Percentiles rank a stretch among this genome's conserved stretches.
Evolutionary conservation across 1,140 invertebrate species (phyloP).

Genomic region (Samia ricini): DNA sequence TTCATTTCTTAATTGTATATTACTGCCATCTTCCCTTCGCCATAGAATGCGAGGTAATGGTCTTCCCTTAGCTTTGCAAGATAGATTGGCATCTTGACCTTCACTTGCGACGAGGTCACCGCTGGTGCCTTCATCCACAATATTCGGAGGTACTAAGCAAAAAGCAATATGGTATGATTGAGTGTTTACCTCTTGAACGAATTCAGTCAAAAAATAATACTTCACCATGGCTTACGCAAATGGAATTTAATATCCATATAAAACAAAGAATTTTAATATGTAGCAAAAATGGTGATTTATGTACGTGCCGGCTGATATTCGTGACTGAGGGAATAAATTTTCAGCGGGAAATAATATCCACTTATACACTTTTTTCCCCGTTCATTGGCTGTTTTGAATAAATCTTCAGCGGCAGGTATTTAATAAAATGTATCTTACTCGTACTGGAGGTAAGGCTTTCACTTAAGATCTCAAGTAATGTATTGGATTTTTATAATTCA

Average conservation of each 20-base stretch:
- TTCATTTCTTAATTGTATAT: slow-evolving; percentile 65
- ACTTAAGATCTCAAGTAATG: neutral
- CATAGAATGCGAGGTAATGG: slow-evolving; percentile 83
- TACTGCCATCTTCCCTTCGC: slow-evolving; percentile 81
- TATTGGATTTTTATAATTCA: neutral
- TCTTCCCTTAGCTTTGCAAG: slow-evolving; percentile 85
- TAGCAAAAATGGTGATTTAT: slow-evolving; percentile 24
- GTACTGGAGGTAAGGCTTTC: neutral
- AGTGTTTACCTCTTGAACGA: neutral
- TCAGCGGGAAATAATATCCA: slow-evolving; percentile 15
- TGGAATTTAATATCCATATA: slow-evolving; percentile 4
- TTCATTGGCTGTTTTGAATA: slow-evolving; percentile 12
- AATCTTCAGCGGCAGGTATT: slow-evolving; percentile 3
- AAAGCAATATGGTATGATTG: neutral
- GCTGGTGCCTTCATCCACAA: slow-evolving; percentile 85
- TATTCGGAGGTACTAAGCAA: slow-evolving; percentile 84
- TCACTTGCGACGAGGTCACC: slow-evolving; percentile 85
- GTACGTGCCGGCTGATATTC: slow-evolving; percentile 18
- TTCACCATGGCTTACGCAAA: neutral
- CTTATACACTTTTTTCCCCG: slow-evolving; percentile 8
- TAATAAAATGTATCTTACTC: slow-evolving; percentile 5
- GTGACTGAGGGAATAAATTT: slow-evolving; percentile 22
- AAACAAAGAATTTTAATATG: slow-evolving; percentile 15
- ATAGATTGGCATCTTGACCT: slow-evolving; percentile 86
- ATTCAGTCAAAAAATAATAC: neutral